Base-by-base conservation (phyloP, 2,113 vertebrate species). In the Merops nubicus region DNA sequence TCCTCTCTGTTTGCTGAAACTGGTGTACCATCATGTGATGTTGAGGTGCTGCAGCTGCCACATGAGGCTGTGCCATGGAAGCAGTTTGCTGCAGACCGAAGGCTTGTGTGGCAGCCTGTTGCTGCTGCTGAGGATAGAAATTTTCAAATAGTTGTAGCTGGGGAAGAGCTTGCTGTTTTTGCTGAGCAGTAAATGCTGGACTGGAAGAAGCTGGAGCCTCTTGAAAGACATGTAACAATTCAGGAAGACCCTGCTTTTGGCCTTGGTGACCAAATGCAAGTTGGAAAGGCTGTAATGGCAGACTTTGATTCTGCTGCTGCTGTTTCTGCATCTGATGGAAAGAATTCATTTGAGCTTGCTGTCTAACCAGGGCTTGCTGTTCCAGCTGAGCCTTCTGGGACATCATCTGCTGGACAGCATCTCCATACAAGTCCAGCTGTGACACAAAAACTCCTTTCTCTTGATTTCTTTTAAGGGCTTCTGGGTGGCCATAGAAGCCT, bases 221-320 rank as follows among this genome's bases (percentile, higher is more conserved):
- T 91, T 99, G 99, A 96, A 99, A 99, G 80, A 98, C 98, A 74
- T 99, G 99, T 94, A 99, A 98, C 92, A 99, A 98, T 20, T 98
- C 98, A 25, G 98, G 97, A 87, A 99, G 98, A 95, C 98, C 98
- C 85, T 98, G 99, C 96, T 99, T 99, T 87, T 99, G 98, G 82
- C 98, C 98, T 95, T 98, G 99, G 96, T 99, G 99, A 89, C 99
- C 99, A 21, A 99, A 99, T 1, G 99, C 99, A 97, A 99, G 85
- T 96, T 99, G 99, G 96, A 99, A 99, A 81, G 99, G 98, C 88
- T 99, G 99, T 93, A 99, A 63, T 2, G 99, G 98, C 7, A 99
- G 98, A 43, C 98, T 98, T 77, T 99, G 98, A 36, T 98, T 97
- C 80, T 98, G 98, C 85, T 98, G 88, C 81, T 83, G 94, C 31